These are phyloP conservation scores for Acleris sparsana DNA, from an alignment of 2,888 invertebrate species.

Conservation along the genomic window DNA sequence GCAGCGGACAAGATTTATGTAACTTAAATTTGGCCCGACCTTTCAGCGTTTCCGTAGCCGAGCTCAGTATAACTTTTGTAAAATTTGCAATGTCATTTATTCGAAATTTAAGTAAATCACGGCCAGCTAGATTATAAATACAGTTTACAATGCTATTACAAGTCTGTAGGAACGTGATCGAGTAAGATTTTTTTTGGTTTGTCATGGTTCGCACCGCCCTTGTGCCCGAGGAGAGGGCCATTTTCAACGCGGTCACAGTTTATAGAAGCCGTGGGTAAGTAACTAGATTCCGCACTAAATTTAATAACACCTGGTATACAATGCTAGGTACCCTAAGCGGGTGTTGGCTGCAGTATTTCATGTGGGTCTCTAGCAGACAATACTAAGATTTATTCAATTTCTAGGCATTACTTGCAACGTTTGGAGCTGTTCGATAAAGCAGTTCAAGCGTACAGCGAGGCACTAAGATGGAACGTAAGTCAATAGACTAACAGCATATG, in stretches of 20 bases:
- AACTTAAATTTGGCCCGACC: conserved; percentile 21
- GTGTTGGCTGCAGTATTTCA: too few relatives aligned
- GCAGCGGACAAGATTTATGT: conserved; percentile 23
- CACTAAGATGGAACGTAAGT: conserved; percentile 77
- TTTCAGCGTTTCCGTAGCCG: conserved; percentile 15
- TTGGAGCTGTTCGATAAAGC: conserved; percentile 75
- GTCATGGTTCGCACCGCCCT: conserved; percentile 44
- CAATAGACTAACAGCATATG: too few relatives aligned
- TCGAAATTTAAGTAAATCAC: conserved; percentile 43
- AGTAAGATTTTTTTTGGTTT: neutral
- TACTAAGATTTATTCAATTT: neutral
- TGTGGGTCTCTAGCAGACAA: neutral
- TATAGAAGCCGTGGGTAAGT: conserved; percentile 71
- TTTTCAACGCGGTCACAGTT: conserved; percentile 69
- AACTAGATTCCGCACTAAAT: neutral
- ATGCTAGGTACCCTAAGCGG: too few relatives aligned
- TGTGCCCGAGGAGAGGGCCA: conserved; percentile 59
- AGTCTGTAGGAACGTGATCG: neutral
- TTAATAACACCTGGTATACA: too few relatives aligned
- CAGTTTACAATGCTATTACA: neutral
- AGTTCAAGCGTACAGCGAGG: conserved; percentile 73
- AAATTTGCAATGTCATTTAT: conserved; percentile 40
- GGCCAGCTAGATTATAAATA: conserved; percentile 53
- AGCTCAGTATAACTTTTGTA: conserved; percentile 24
- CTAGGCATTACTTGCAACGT: conserved; percentile 74